Conservation (phyloP, 2,113 vertebrate genomes). For the Poeciliopsis retropinna region DNA sequence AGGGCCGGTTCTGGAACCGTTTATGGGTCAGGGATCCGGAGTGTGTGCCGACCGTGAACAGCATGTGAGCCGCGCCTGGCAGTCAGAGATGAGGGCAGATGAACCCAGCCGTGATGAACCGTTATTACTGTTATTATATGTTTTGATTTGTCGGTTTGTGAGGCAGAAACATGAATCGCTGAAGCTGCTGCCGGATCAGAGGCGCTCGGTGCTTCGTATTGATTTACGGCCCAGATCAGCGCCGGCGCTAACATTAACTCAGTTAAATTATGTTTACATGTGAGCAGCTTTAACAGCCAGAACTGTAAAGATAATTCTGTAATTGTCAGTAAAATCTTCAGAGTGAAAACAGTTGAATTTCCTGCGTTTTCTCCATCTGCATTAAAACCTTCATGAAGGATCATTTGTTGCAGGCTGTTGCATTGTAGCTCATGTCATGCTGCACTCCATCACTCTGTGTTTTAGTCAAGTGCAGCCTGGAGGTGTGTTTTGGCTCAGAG, state of each 20-base stretch:
- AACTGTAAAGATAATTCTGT: too few relatives aligned
- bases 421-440: background rate
- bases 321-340: too few relatives aligned
- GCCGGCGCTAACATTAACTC: background rate
- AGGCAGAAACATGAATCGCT: conserved; percentile 34
- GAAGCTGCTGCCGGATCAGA: conserved; percentile 28
- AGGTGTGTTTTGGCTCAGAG: background rate
- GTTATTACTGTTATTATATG: background rate
- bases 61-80: conserved; percentile 7
- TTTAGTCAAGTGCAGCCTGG: background rate
- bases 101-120: conserved; percentile 35
- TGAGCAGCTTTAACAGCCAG: too few relatives aligned
- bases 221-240: conserved; percentile 24
- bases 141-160: conserved; percentile 36
- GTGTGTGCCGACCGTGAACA: conserved; percentile 7
- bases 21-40: conserved; percentile 14
- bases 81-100: conserved; percentile 26
- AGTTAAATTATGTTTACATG: background rate
- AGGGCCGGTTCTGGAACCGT: background rate
- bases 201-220: conserved; percentile 6
- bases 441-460: background rate
- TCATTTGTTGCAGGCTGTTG: background rate
- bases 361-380: background rate
- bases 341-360: too few relatives aligned
- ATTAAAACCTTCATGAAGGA: background rate